Base-by-base conservation (phyloP, 2,113 vertebrate species). In the Psilopsiagon aurifrons region DNA sequence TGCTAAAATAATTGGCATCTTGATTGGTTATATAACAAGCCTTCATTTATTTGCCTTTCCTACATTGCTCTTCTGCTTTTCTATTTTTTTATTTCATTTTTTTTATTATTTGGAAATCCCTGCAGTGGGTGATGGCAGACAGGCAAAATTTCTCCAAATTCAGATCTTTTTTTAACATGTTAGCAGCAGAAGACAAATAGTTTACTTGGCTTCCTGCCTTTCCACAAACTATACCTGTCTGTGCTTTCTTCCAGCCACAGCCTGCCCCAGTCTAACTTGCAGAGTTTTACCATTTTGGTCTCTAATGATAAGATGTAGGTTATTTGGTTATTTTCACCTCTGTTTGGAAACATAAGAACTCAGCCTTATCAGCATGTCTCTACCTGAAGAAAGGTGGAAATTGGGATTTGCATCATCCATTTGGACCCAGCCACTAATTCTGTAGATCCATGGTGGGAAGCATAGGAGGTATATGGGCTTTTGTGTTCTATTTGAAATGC, bases 1-100 rank as follows among this genome's bases (percentile, higher is more conserved):
- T 39, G 49, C 88, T 77, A 82, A 76, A 85, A 64, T 80, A 89
- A 88, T 83, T 76, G 64, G 75, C 47, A 35, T 51, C 23, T 88
- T 59, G 8, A 39, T 92, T 87, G 78, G 9, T 83, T 83, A 8
- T 10, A 7, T 41, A 35, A 44, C 31, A 46, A 76, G 13, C 41
- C 9, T 76, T 52, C 3, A 33, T 85, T 94, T 84, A 64, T 84
- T 87, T 79, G 25, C 27, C 19, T 83, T 90, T 71, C 27, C 39
- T 51, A 17, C 67, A 33, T 55, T 37, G 6, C 7, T 55, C 4
- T 71, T 78, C 15, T 75, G 5, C 11, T 17, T 47, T 46, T 68
- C 29, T 67, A 6, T 43, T 70, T 18, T 13, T 63, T 24, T 49
- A 39, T 24, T 49, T 47, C 12, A 47, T 47, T 47, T 47, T 47